Conservation (phyloP, 2,797 vertebrate genomes). For the Thunnus albacares region DNA sequence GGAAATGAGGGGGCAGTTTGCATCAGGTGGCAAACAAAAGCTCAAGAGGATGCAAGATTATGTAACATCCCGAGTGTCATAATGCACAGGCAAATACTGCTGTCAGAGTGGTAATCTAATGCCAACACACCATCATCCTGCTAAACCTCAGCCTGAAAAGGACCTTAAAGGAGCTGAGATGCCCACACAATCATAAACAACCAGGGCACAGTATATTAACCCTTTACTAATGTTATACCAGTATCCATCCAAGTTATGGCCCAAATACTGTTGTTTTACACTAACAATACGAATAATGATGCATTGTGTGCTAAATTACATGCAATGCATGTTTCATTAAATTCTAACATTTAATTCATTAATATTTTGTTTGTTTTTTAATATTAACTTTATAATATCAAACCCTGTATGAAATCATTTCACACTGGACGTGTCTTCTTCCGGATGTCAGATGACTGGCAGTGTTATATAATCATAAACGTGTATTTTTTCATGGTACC, state of each 20-base stretch:
- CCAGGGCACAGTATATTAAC: background rate
- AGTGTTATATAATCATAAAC: background rate
- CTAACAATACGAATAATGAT: background rate
- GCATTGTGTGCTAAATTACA: background rate
- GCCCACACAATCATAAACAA: background rate
- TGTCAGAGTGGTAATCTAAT: constrained; percentile 42
- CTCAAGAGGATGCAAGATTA: constrained; percentile 55
- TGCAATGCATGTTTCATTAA: background rate
- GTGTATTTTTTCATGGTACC: background rate
- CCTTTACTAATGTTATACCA: background rate
- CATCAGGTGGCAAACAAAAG: constrained; percentile 71
- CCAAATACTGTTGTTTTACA: background rate
- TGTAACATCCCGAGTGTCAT: constrained; percentile 51
- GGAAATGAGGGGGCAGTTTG: constrained; percentile 75
- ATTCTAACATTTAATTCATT: no score
- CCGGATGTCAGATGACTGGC: background rate
- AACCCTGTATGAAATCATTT: background rate
- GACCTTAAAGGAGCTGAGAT: constrained; percentile 31
- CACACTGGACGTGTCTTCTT: background rate
- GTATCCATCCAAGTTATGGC: background rate
- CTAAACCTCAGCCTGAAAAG: constrained; percentile 41
- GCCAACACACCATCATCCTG: constrained; percentile 27
- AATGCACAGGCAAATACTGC: constrained; percentile 69
- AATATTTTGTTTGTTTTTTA: no score
- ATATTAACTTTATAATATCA: background rate